Conservation (phyloP, 2,888 invertebrate genomes). For the Pollenia griseotomentosa region DNA sequence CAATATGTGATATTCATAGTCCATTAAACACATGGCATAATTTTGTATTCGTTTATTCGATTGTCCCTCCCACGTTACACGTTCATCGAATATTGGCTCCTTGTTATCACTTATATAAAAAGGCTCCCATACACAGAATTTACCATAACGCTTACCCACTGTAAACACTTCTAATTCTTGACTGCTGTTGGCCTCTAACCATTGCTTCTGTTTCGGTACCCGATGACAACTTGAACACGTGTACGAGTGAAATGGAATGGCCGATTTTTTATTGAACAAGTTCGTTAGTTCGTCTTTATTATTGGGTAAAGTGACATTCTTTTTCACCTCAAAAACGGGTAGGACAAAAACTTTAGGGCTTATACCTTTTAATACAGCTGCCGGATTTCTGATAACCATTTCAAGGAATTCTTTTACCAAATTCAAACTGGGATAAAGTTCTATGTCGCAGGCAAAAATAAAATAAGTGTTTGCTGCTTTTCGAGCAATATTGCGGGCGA, state of each 20-base stretch:
- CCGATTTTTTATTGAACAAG: slow-evolving; percentile 70
- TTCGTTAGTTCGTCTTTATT: slow-evolving; percentile 77
- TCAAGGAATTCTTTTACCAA: slow-evolving; percentile 91
- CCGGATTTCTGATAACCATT: slow-evolving; percentile 89
- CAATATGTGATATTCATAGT: slow-evolving; percentile 94
- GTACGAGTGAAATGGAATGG: slow-evolving; percentile 75
- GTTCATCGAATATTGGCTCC: slow-evolving; percentile 95
- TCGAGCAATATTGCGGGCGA: slow-evolving; percentile 93
- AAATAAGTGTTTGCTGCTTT: slow-evolving; percentile 91
- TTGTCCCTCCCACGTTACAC: slow-evolving; percentile 96
- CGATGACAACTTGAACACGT: slow-evolving; percentile 76
- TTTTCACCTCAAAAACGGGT: slow-evolving; percentile 78
- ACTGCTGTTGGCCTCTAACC: slow-evolving; percentile 66
- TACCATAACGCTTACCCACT: slow-evolving; percentile 89
- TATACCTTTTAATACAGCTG: slow-evolving; percentile 74
- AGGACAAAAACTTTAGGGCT: slow-evolving; percentile 77
- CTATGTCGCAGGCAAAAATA: slow-evolving; percentile 93
- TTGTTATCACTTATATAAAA: slow-evolving; percentile 95
- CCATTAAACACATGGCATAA: slow-evolving; percentile 93
- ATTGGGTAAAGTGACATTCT: slow-evolving; percentile 75
- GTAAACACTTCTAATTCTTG: slow-evolving; percentile 85
- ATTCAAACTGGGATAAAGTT: slow-evolving; percentile 93
- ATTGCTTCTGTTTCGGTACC: slow-evolving; percentile 75
- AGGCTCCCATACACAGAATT: slow-evolving; percentile 93
- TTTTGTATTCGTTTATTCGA: slow-evolving; percentile 87